These are phyloP conservation scores for Terrapene triunguis DNA, from an alignment of 2,113 vertebrate genomes.

Conservation along the genomic window DNA sequence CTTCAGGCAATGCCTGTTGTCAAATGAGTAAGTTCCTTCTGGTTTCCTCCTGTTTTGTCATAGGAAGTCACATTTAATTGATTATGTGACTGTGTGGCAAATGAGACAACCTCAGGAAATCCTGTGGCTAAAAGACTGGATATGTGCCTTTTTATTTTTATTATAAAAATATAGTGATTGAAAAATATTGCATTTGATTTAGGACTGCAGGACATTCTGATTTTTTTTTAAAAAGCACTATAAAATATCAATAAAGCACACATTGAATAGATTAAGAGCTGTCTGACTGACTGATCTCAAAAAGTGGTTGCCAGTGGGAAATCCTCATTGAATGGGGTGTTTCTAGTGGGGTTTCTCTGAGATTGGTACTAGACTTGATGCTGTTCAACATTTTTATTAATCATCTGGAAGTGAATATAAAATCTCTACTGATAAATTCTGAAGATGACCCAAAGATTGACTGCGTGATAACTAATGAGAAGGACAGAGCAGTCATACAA, in stretches of 20 bases:
- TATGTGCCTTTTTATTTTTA: conserved; percentile 28
- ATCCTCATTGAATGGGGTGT: not conserved
- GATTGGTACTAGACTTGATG: not conserved
- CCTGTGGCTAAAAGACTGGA: conserved; percentile 73
- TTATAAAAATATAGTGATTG: not conserved
- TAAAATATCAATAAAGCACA: not conserved
- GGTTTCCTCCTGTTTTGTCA: conserved; percentile 62
- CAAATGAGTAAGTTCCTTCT: conserved; percentile 58
- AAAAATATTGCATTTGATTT: not conserved
- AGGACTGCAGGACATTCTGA: accelerated
- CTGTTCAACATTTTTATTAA: not conserved
- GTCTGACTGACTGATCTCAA: not conserved
- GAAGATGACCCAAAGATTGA: not conserved
- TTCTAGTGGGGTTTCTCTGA: not conserved
- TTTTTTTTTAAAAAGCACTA: not conserved
- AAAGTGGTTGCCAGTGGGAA: not conserved
- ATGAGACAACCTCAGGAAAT: conserved; percentile 78
- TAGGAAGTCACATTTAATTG: conserved; percentile 65
- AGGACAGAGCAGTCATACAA: not conserved
- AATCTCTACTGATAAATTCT: not conserved
- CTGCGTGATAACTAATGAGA: not conserved
- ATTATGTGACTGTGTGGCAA: conserved; percentile 61
- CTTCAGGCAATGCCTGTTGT: conserved; percentile 26
- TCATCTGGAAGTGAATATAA: not conserved
- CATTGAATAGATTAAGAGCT: not conserved